Evolutionary conservation across 1,140 invertebrate genomes (phyloP).

Genomic region (Drosophila leontia): DNA sequence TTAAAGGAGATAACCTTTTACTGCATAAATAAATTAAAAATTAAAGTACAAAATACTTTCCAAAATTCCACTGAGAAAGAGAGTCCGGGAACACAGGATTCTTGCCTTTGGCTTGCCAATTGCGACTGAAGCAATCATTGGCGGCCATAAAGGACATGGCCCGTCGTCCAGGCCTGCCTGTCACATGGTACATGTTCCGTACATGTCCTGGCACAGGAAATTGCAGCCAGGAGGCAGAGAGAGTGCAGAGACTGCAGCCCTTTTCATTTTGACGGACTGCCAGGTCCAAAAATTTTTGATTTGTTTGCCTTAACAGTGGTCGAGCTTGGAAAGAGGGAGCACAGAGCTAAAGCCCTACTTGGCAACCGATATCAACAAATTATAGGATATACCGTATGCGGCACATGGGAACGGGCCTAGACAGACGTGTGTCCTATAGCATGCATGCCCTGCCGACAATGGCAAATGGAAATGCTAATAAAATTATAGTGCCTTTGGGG

Average conservation of each 20-base stretch:
- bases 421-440: constrained; percentile 5
- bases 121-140: constrained; percentile 21
- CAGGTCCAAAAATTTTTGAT: constrained; percentile 39
- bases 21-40: no score
- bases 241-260: constrained; percentile 5
- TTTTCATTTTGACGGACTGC: constrained; percentile 30
- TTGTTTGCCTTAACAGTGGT: constrained; percentile 15
- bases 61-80: background rate
- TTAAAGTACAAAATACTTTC: background rate
- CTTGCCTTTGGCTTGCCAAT: constrained; percentile 33
- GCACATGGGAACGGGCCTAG: constrained; percentile 21
- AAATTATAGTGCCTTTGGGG: constrained; percentile 67
- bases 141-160: constrained; percentile 3
- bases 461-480: constrained; percentile 69
- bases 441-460: constrained; percentile 11
- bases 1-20: background rate
- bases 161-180: constrained; percentile 3
- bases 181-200: constrained; percentile 4
- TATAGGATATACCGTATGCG: constrained; percentile 41
- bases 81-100: background rate
- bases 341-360: background rate
- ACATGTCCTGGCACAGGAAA: constrained; percentile 11
- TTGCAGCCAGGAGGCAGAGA: constrained; percentile 15
- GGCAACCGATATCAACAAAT: constrained; percentile 65
- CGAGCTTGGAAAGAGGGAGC: constrained; percentile 11